Percentiles rank a stretch among this genome's conserved stretches.
phyloP scores from a whole-genome alignment of 2,888 invertebrate species.

The Piscicola geometra region DNA sequence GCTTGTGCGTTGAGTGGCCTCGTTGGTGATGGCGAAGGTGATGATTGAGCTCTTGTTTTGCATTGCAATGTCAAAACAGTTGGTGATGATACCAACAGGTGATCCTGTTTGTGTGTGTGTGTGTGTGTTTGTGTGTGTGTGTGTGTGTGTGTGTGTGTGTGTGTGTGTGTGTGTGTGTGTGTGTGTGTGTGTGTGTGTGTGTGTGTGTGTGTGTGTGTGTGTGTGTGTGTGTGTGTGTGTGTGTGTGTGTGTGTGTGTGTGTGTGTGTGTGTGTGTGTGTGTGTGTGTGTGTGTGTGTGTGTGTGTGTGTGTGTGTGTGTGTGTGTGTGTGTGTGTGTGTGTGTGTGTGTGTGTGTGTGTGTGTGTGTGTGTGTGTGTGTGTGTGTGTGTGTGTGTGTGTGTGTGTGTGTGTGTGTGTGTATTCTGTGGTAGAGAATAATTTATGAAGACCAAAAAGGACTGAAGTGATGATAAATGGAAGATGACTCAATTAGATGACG shows the following conservation, averaged over 20 bases:
- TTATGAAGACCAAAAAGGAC: too few species aligned
- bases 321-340: slow-evolving; percentile 6
- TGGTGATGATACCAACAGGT: too few species aligned
- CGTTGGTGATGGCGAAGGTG: too few species aligned
- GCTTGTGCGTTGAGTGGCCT: too few species aligned
- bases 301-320: slow-evolving; percentile 20
- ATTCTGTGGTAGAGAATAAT: background rate
- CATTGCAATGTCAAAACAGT: too few species aligned
- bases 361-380: slow-evolving; percentile 31
- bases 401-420: slow-evolving; percentile 26
- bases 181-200: slow-evolving; percentile 22
- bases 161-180: slow-evolving; percentile 5
- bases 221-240: slow-evolving; percentile 12
- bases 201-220: slow-evolving; percentile 16
- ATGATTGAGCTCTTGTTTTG: too few species aligned
- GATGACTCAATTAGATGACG: too few species aligned
- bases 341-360: slow-evolving; percentile 14
- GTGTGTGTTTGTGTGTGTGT: slow-evolving; percentile 14
- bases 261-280: slow-evolving; percentile 8
- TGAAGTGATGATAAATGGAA: too few species aligned
- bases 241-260: slow-evolving; percentile 14
- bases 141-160: slow-evolving; percentile 19
- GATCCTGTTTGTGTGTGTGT: slow-evolving; percentile 8
- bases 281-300: slow-evolving; percentile 17
- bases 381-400: slow-evolving; percentile 29